A percentile compares a stretch with the other conserved stretches of the same genome.
phyloP scores from a whole-genome alignment of 1,140 invertebrate genomes.

The Lordiphosa mommai region DNA sequence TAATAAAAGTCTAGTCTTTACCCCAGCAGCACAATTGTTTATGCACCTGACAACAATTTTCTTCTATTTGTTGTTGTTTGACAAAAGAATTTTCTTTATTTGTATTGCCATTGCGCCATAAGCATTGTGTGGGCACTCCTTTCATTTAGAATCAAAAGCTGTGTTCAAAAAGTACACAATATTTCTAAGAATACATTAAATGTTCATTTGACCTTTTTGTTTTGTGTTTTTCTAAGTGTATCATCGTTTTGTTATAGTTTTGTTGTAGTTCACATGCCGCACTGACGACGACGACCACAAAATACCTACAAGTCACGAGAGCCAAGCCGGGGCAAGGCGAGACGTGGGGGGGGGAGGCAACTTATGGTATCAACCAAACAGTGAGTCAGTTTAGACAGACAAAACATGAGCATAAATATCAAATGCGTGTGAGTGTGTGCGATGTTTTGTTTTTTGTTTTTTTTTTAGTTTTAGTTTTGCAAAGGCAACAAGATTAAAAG shows the following conservation, averaged over 20 bases:
- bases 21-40: too few species aligned
- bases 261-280: conserved; percentile 52
- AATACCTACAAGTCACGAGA: conserved; percentile 61
- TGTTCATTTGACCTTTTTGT: background rate
- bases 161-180: too few species aligned
- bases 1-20: too few species aligned
- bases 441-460: conserved; percentile 24
- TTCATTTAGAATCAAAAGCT: too few species aligned
- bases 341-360: background rate
- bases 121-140: too few species aligned
- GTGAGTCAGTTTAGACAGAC: conserved; percentile 49
- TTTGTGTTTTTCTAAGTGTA: conserved; percentile 12
- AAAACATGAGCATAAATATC: conserved; percentile 67
- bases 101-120: too few species aligned
- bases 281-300: conserved; percentile 61
- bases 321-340: background rate
- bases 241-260: conserved; percentile 34
- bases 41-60: too few species aligned
- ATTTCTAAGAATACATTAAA: background rate
- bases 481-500: conserved; percentile 69
- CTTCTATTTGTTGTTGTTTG: too few species aligned
- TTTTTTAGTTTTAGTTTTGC: conserved; percentile 14
- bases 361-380: conserved; percentile 9
- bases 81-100: too few species aligned
- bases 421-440: conserved; percentile 47